Evolutionary conservation across 1,140 invertebrate genomes (phyloP), one percentile per base, ranked within the genome.

Genomic region (Rhyzopertha dominica): DNA sequence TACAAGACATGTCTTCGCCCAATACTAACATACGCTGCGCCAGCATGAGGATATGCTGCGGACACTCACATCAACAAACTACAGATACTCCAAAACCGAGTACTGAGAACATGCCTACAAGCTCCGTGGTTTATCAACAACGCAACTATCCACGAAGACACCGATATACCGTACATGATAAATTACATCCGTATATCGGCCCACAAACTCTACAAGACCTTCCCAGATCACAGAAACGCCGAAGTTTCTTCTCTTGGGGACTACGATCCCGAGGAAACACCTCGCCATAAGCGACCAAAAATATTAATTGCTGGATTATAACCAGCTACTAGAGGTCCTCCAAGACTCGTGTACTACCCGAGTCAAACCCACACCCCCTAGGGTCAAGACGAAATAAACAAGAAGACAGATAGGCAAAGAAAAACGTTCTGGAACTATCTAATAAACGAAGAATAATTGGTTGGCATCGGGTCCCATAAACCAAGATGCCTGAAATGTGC

Each of bases 71-170:
- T 54, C 1, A 43, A 51, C 9, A 39, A 36, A 37, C 32, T 54
- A 1, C 48, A 54, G 37, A 36, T 38, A 7, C 38, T 28, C 8
- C 48, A 54, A 44, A 51, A 47, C 31, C 47, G 44, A 42, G 30
- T 26, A 8, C 34, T 54, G 8, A 31, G 48, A n/a, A 24, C 44
- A 2, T n/a, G 32, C 9, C n/a, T 26, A n/a, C 18, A 39, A 14
- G 32, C 48, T 16, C 48, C 43, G 5, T 50, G 43, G 48, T 50
- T 35, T 38, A 30, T 47, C 20, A 32, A 0, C 4, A 50, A 50
- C 25, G 36, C 31, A 8, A 17, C 10, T 9, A 14, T 49, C 3
- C 39, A 45, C 31, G 32, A 29, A 18, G 47, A 49, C 34, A 23
- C 35, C 12, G 26, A 38, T 8, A 32, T 49, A 20, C n/a, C 17